Percentiles rank a stretch among this genome's conserved stretches.
Conservation (phyloP, 2,797 vertebrate species). For the Hydrolagus colliei region DNA sequence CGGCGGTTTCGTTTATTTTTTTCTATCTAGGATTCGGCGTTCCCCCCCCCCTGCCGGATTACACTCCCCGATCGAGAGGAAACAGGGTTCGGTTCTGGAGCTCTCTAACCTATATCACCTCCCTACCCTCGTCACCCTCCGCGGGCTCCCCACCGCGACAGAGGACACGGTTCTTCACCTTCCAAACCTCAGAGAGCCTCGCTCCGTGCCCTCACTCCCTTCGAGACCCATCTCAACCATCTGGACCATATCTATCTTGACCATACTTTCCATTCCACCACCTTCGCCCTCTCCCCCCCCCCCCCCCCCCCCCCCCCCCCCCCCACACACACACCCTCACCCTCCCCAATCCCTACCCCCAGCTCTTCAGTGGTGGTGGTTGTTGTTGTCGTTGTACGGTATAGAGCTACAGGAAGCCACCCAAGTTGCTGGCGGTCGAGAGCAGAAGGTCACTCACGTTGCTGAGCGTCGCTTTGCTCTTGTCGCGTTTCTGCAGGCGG, state of each 20-base stretch:
- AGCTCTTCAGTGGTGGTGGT: neutral
- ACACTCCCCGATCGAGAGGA: too few species aligned
- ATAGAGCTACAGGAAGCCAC: too few species aligned
- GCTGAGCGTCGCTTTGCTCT: slow-evolving; percentile 65
- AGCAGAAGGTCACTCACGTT: slow-evolving; percentile 58
- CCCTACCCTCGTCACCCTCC: too few species aligned
- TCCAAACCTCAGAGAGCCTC: too few species aligned
- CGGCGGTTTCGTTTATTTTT: too few species aligned
- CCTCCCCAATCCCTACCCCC: neutral
- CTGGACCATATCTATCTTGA: neutral
- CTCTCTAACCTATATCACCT: too few species aligned
- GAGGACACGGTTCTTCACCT: neutral
- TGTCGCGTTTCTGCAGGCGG: slow-evolving; percentile 64
- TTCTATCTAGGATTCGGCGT: too few species aligned
- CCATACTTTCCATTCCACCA: neutral
- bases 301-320: neutral
- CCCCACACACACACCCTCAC: neutral
- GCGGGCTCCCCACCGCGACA: neutral
- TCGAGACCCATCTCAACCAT: neutral
- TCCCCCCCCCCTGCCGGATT: too few species aligned
- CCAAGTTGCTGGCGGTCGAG: too few species aligned
- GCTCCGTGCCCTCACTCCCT: neutral
- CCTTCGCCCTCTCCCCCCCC: neutral
- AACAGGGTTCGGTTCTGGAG: too few species aligned
- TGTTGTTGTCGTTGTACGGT: too few species aligned